These are phyloP conservation scores for Brienomyrus brachyistius DNA, from an alignment of 2,113 vertebrate species.

Conservation along the genomic window DNA sequence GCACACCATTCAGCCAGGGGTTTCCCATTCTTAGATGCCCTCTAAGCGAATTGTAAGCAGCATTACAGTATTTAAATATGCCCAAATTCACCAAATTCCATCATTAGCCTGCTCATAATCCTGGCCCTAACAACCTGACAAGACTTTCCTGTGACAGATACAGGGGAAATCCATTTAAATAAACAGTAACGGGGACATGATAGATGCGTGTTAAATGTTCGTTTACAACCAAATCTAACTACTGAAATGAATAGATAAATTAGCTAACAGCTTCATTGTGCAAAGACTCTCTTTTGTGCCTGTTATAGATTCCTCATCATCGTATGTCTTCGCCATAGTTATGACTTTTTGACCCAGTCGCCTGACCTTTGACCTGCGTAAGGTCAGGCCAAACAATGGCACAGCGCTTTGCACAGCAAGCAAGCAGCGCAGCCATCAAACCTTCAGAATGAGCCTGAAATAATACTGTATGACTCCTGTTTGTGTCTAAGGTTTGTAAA, in stretches of 20 bases:
- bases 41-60: neutral
- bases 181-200: neutral
- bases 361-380: neutral
- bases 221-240: neutral
- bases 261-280: neutral
- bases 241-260: neutral
- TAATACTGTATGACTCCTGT: neutral
- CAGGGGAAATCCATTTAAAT: neutral
- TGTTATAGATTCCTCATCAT: neutral
- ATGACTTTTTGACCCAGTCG: neutral
- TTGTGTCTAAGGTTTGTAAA: neutral
- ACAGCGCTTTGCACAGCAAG: neutral
- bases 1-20: neutral
- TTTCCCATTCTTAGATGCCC: neutral
- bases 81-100: neutral
- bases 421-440: neutral
- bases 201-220: neutral
- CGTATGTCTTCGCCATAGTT: neutral
- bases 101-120: neutral
- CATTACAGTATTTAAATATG: neutral
- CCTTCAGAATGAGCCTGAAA: neutral
- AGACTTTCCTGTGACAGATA: neutral
- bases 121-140: neutral
- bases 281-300: neutral
- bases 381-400: neutral